Percentiles rank a stretch among this genome's conserved stretches.
These are phyloP conservation scores for Myotis findleyi DNA, from an alignment of 2,797 vertebrate genomes.

Conservation along the genomic window DNA sequence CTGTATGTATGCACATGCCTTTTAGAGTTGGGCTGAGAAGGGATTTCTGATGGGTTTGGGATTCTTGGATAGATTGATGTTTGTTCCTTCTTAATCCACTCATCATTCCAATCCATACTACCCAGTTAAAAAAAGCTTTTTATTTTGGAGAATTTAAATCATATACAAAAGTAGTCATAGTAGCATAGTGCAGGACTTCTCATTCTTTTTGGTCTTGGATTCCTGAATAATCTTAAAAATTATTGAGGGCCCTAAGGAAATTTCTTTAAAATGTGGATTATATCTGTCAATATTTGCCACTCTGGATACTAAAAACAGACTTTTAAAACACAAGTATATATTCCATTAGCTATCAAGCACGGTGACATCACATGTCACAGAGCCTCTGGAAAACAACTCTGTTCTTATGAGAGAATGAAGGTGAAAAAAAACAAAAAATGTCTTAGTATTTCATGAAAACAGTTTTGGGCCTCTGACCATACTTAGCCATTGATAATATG, in stretches of 20 bases:
- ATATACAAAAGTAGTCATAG: neutral
- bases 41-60: neutral
- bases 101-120: neutral
- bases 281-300: neutral
- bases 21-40: neutral
- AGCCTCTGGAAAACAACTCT: neutral
- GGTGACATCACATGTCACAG: neutral
- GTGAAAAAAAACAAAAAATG: neutral
- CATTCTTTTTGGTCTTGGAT: neutral
- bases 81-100: neutral
- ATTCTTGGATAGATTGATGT: neutral
- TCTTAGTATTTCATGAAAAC: neutral
- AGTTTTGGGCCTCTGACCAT: neutral
- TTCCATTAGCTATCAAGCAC: neutral
- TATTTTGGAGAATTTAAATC: constrained; percentile 43
- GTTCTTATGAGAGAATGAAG: neutral
- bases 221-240: constrained; percentile 17
- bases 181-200: neutral
- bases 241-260: neutral
- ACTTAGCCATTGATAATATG: neutral
- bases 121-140: neutral
- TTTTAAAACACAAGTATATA: constrained; percentile 4
- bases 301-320: neutral
- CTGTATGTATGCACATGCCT: neutral
- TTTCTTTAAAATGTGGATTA: constrained; percentile 28